Evolutionary conservation across 2,888 invertebrate species (phyloP), one percentile per base, ranked within the genome.

Genomic region (Eumerus sabulonum): DNA sequence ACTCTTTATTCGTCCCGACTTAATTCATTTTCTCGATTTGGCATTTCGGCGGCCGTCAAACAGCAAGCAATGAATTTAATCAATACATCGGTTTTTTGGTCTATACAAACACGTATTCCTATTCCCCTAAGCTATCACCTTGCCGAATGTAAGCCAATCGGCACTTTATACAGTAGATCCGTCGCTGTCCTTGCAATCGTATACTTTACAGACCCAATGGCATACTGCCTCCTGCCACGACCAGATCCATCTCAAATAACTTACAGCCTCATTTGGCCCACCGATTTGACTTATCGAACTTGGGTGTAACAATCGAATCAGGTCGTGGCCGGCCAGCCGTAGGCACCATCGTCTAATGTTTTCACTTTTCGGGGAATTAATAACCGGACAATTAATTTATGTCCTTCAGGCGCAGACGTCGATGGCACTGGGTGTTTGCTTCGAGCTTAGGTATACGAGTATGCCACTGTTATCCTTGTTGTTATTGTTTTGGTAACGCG

Each of bases 371-470:
- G 68, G 7, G 59, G 73, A 79, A 73, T 79, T 79, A 79, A 73
- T 79, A 73, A 73, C 68, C 79, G 53, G 47, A 50, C 68, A 48
- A 63, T 59, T 74, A 68, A 79, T 79, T 79, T 79, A 79, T 73
- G 57, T 63, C 68, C 63, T 64, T 54, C 47, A 42, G 2, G 40
- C 40, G 50, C 60, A 51, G 60, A 62, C 48, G 47, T 18, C 38
- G 60, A 9, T 27, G 13, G 16, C 1, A 38, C 14, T 35, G 62
- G 14, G 54, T 62, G 48, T 54, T 60, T 12, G 48, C 12, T 18
- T 18, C 27, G n/a, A n/a, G n/a, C n/a, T n/a, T n/a, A n/a, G n/a
- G 14, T 47, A 36, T 48, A 48, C 50, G 38, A 18, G 50, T 47
- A n/a, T 12, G 47, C 13, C 56, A 45, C 56, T 67, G 56, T 66